Percentiles rank a stretch among this genome's conserved stretches.
These are phyloP conservation scores for Cichladusa arquata DNA, from an alignment of 2,113 vertebrate species.

Conservation along the genomic window DNA sequence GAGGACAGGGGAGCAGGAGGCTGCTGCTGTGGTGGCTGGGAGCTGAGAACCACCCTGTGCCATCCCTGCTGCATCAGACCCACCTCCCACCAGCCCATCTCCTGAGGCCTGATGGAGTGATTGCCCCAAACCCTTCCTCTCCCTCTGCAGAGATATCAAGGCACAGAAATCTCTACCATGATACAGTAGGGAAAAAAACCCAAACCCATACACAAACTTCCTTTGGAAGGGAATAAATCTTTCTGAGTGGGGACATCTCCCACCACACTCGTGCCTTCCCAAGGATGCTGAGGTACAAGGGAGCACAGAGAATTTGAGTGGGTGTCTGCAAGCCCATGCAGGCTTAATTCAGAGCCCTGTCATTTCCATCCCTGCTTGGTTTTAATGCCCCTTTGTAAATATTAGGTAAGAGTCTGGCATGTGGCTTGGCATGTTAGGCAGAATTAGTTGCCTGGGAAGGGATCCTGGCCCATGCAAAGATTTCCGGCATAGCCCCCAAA, in stretches of 20 bases:
- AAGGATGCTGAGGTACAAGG: conserved; percentile 33
- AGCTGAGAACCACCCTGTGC: background rate
- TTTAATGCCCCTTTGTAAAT: conserved; percentile 1
- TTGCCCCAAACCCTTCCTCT: background rate
- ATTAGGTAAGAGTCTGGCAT: background rate
- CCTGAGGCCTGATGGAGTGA: background rate
- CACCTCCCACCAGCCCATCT: background rate
- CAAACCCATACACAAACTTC: background rate
- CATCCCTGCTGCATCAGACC: background rate
- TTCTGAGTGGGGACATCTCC: background rate
- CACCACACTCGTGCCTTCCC: rapidly evolving
- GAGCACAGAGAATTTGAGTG: background rate
- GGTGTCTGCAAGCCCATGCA: background rate
- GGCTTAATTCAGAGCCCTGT: background rate
- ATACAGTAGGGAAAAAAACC: background rate
- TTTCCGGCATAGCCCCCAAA: background rate
- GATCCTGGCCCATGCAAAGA: background rate
- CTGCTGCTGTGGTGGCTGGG: background rate
- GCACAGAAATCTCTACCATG: background rate
- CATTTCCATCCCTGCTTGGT: background rate
- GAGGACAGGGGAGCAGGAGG: background rate
- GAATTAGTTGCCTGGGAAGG: background rate
- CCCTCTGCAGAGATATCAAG: background rate
- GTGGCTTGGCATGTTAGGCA: rapidly evolving
- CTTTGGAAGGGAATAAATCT: background rate